Conservation (phyloP, 2,113 vertebrate genomes). For the Oceanites oceanicus region DNA sequence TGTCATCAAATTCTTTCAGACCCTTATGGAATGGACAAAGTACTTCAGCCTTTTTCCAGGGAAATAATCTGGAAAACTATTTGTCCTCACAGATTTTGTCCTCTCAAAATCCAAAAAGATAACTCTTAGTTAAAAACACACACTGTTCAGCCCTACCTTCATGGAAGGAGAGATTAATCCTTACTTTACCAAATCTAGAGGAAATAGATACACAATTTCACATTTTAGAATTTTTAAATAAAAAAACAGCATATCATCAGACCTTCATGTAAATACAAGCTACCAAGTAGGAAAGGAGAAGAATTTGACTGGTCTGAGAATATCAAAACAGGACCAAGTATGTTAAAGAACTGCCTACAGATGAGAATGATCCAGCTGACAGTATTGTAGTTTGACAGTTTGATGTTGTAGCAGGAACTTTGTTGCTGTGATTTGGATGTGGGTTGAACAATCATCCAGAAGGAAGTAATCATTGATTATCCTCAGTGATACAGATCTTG, state of each 20-base stretch:
- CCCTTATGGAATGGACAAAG: background rate
- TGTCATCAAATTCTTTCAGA: background rate
- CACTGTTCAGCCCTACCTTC: background rate
- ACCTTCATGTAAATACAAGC: background rate
- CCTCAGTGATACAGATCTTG: background rate
- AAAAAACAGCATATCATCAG: background rate
- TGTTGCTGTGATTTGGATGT: background rate
- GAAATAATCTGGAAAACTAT: background rate
- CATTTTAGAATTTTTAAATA: background rate
- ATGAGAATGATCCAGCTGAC: background rate
- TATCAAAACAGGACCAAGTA: background rate
- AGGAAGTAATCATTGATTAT: background rate
- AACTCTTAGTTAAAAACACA: background rate
- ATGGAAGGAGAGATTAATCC: background rate
- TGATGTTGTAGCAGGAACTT: background rate
- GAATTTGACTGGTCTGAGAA: background rate
- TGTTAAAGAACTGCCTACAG: background rate
- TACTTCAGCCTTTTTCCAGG: background rate
- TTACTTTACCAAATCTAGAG: background rate
- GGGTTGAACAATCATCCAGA: background rate
- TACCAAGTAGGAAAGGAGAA: background rate
- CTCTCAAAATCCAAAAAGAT: background rate
- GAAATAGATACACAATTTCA: background rate
- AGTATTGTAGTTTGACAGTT: background rate
- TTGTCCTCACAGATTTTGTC: background rate